These are phyloP conservation scores for Dufourea novaeangliae DNA, from an alignment of 1,140 invertebrate species.

Conservation along the genomic window DNA sequence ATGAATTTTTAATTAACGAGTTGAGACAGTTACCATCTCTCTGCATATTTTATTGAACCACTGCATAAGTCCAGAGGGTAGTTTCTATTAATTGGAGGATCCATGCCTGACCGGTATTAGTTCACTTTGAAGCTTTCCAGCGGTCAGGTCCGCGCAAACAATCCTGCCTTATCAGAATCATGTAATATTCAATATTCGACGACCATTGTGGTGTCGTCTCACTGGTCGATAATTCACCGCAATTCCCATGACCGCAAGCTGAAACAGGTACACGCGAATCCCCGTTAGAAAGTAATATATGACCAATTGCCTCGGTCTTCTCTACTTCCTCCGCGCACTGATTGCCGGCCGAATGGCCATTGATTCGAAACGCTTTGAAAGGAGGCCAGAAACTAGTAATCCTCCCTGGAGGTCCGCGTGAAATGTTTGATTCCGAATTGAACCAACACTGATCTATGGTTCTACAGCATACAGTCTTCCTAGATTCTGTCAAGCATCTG, in stretches of 20 bases:
- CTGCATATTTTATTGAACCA: too few species aligned
- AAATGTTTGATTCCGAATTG: not conserved
- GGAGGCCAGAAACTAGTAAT: not conserved
- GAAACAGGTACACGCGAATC: not conserved
- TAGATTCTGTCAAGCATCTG: too few species aligned
- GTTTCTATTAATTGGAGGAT: too few species aligned
- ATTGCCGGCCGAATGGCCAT: not conserved
- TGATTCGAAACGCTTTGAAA: not conserved
- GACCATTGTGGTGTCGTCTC: not conserved
- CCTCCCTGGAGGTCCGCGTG: not conserved
- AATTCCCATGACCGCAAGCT: slow-evolving; percentile 27
- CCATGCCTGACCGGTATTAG: too few species aligned
- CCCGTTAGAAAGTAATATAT: not conserved
- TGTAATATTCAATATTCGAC: slow-evolving; percentile 22
- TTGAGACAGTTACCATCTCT: not conserved
- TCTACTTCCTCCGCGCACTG: not conserved
- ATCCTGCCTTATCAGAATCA: not conserved
- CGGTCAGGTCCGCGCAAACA: not conserved
- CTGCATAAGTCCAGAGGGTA: too few species aligned
- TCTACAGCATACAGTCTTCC: too few species aligned
- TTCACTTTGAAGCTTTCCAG: not conserved
- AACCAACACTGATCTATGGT: not conserved
- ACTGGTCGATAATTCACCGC: slow-evolving; percentile 34
- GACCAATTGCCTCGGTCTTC: not conserved
- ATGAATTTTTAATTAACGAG: not conserved